These are phyloP conservation scores for Hyles euphorbiae DNA, from an alignment of 1,140 invertebrate species.

Conservation along the genomic window DNA sequence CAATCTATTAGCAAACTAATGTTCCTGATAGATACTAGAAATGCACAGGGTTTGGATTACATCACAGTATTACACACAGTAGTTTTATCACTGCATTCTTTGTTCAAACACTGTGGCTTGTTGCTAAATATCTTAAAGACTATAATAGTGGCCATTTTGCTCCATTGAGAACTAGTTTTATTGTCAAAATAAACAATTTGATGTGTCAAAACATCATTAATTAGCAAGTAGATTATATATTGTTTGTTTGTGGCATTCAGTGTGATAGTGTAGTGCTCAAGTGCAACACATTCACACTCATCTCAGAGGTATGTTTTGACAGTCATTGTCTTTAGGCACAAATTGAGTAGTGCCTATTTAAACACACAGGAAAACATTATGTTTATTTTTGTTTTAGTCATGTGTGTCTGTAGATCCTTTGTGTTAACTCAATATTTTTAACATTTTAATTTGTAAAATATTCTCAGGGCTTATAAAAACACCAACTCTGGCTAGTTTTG, in stretches of 20 bases:
- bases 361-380: constrained; percentile 1
- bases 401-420: too few species aligned
- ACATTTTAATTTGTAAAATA: too few species aligned
- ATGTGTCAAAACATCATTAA: constrained; percentile 2
- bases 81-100: constrained; percentile 26
- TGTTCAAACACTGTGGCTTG: constrained; percentile 10
- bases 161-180: neutral
- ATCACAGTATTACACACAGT: constrained; percentile 21
- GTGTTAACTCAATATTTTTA: too few species aligned
- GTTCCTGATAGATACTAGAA: constrained; percentile 21
- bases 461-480: too few species aligned
- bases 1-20: constrained; percentile 21
- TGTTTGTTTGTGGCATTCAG: too few species aligned
- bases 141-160: too few species aligned
- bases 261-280: too few species aligned
- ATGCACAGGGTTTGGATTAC: constrained; percentile 22
- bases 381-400: neutral
- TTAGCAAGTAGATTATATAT: neutral
- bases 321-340: neutral
- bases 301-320: constrained; percentile 3
- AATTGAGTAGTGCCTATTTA: neutral
- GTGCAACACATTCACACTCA: neutral
- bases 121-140: too few species aligned
- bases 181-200: constrained; percentile 5
- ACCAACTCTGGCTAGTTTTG: too few species aligned